Conservation (phyloP, 2,888 invertebrate genomes). For the Eupithecia subfuscata region DNA sequence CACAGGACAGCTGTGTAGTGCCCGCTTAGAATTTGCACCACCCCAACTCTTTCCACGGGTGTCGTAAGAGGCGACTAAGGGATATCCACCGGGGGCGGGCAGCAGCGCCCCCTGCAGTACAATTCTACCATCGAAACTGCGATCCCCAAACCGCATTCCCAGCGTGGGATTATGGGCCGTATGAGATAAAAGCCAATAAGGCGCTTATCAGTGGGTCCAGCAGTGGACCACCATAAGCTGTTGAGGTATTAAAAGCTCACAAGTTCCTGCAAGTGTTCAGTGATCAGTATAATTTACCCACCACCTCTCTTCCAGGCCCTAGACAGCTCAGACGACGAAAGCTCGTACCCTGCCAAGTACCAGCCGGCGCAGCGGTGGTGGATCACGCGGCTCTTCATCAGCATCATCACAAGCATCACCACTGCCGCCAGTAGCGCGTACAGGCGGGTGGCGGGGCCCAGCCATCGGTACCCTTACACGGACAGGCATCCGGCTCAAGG, state of each 20-base stretch:
- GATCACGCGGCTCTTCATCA: conserved; percentile 65
- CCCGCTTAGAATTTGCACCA: too few species aligned
- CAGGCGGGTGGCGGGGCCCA: conserved; percentile 64
- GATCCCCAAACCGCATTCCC: too few species aligned
- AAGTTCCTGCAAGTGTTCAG: neutral
- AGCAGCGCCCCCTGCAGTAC: too few species aligned
- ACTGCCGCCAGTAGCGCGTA: conserved; percentile 57
- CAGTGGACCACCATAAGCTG: too few species aligned
- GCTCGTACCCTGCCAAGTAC: conserved; percentile 58
- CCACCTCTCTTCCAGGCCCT: conserved; percentile 54
- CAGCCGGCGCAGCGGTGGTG: conserved; percentile 67
- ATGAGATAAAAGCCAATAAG: too few species aligned
- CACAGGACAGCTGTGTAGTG: too few species aligned
- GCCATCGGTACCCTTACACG: conserved; percentile 74
- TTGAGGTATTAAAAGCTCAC: neutral
- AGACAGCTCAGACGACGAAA: conserved; percentile 76
- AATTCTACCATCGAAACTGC: too few species aligned
- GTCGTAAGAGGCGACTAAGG: too few species aligned
- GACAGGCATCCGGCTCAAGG: conserved; percentile 67
- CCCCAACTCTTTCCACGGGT: too few species aligned
- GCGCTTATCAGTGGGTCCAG: too few species aligned
- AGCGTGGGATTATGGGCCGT: too few species aligned
- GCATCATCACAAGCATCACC: conserved; percentile 62
- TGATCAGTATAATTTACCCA: neutral
- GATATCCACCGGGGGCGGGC: too few species aligned